phyloP scores from a whole-genome alignment of 2,113 vertebrate genomes.

The Patagioenas fasciata region DNA sequence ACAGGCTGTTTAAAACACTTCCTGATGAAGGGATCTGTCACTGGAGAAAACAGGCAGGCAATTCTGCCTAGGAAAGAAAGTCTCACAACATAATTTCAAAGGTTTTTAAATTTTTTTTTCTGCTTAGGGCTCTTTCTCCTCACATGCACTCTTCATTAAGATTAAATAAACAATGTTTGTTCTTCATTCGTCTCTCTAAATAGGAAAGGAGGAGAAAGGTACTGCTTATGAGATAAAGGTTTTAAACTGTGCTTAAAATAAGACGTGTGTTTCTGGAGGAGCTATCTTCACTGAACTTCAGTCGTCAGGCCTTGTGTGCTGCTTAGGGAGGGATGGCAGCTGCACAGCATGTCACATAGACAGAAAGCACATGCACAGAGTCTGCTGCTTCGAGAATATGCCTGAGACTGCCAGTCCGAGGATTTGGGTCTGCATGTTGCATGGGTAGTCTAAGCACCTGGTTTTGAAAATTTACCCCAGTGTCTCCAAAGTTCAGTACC shows the following conservation, averaged over 20 bases:
- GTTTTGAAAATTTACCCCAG: not conserved
- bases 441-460: not conserved
- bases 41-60: not conserved
- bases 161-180: not conserved
- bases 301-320: not conserved
- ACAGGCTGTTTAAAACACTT: not conserved
- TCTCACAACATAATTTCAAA: not conserved
- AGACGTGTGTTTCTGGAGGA: not conserved
- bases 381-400: not conserved
- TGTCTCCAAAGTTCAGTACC: not conserved
- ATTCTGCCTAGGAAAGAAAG: not conserved
- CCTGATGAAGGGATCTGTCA: not conserved
- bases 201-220: accelerated
- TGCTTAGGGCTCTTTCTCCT: not conserved
- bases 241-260: not conserved
- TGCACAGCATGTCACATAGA: accelerated
- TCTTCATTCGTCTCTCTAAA: not conserved
- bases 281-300: not conserved
- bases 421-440: not conserved
- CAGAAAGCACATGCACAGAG: accelerated
- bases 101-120: not conserved
- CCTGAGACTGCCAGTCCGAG: not conserved
- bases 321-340: too few species aligned
- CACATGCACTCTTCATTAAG: not conserved
- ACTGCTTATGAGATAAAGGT: not conserved